Evolutionary conservation across 2,113 vertebrate species (phyloP).

Genomic region (Corythornis cristatus): DNA sequence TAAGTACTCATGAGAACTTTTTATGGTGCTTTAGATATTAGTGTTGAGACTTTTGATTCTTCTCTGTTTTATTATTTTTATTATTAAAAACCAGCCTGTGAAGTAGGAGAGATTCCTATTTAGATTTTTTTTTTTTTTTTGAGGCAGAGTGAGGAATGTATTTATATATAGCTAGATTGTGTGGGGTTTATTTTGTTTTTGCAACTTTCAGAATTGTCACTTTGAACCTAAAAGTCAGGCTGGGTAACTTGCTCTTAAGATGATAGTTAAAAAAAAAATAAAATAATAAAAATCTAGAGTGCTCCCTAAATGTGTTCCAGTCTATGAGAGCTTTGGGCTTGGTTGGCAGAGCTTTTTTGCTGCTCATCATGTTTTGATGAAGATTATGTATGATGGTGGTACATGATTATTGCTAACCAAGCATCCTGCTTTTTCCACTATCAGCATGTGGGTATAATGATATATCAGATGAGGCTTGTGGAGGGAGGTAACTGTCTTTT

Average conservation of each 20-base stretch:
- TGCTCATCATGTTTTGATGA: background rate
- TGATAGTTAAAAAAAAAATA: background rate
- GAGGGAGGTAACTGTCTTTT: constrained; percentile 1
- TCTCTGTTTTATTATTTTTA: background rate
- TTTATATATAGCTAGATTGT: background rate
- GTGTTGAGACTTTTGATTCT: background rate
- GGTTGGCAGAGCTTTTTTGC: background rate
- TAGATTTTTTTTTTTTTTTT: background rate
- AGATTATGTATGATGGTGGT: background rate
- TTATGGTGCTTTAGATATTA: background rate
- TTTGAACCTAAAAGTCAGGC: background rate
- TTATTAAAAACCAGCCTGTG: background rate
- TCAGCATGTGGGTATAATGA: background rate
- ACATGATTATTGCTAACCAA: background rate
- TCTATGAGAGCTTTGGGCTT: background rate
- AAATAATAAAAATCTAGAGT: background rate
- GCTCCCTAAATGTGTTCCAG: background rate
- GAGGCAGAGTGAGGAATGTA: background rate
- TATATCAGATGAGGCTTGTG: background rate
- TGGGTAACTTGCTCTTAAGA: background rate
- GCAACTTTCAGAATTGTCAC: background rate
- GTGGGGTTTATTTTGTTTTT: background rate
- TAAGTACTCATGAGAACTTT: background rate
- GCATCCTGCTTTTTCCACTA: background rate
- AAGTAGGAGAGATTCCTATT: background rate